phyloP scores from a whole-genome alignment of 2,888 invertebrate species.

The Lamellibrachia satsuma region DNA sequence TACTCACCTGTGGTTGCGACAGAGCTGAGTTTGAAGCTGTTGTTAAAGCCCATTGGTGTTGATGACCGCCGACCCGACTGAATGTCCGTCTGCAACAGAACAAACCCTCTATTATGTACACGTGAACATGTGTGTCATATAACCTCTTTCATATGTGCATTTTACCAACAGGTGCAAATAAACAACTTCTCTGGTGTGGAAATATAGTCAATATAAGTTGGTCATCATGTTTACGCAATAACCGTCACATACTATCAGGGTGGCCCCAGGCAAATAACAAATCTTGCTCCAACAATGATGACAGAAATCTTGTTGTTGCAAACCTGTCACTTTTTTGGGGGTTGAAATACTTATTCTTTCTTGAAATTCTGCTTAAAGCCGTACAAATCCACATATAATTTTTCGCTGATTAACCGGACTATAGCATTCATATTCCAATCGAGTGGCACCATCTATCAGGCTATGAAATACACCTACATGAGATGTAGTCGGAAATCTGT shows the following conservation, averaged over 20 bases:
- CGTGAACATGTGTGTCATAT: neutral
- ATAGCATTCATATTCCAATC: too few species aligned
- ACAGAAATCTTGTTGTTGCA: neutral
- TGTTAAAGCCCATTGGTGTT: constrained; percentile 24
- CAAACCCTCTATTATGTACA: neutral
- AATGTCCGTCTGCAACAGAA: constrained; percentile 24
- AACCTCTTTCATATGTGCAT: neutral
- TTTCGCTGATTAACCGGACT: too few species aligned
- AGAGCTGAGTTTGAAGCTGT: constrained; percentile 22
- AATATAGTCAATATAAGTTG: neutral
- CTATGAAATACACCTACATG: too few species aligned
- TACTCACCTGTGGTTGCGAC: neutral
- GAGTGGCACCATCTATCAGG: too few species aligned
- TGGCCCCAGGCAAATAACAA: neutral
- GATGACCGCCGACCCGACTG: constrained; percentile 17
- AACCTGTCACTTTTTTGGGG: too few species aligned
- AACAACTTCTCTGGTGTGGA: neutral
- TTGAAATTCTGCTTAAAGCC: too few species aligned
- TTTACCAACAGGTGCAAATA: neutral
- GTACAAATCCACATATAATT: too few species aligned
- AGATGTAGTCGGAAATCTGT: too few species aligned
- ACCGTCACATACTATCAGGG: neutral
- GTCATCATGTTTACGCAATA: neutral
- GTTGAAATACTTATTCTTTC: too few species aligned
- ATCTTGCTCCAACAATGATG: neutral